These are phyloP conservation scores for Salvator merianae DNA, from an alignment of 2,113 vertebrate genomes.

Conservation along the genomic window DNA sequence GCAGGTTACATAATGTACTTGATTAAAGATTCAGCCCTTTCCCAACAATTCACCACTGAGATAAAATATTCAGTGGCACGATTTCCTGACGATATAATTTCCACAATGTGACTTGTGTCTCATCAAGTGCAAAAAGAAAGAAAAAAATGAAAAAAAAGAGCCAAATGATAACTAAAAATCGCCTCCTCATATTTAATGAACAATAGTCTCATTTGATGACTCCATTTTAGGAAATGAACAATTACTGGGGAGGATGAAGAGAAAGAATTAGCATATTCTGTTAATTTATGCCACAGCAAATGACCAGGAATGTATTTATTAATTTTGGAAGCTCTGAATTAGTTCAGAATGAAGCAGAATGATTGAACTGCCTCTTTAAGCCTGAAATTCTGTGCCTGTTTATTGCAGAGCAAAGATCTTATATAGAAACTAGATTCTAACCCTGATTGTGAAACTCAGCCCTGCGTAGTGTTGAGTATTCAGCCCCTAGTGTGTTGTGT, in stretches of 20 bases:
- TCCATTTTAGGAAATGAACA: slow-evolving; percentile 55
- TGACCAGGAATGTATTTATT: neutral
- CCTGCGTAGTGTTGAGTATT: no score
- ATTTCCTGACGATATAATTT: slow-evolving; percentile 69
- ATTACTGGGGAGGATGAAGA: slow-evolving; percentile 10
- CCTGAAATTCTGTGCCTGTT: neutral
- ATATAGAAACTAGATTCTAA: no score
- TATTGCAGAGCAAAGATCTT: no score
- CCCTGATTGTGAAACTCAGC: no score
- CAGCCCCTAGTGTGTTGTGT: no score
- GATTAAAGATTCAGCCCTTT: slow-evolving; percentile 65
- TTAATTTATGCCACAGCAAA: neutral
- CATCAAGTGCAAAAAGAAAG: slow-evolving; percentile 61
- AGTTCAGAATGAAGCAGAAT: slow-evolving; percentile 1
- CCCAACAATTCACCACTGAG: slow-evolving; percentile 58
- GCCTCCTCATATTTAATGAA: slow-evolving; percentile 59
- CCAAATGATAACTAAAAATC: slow-evolving; percentile 67
- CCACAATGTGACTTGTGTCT: slow-evolving; percentile 57
- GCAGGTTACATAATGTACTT: slow-evolving; percentile 49
- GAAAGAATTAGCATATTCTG: neutral
- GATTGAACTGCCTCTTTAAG: no score
- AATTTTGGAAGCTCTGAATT: neutral
- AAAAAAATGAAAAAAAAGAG: neutral
- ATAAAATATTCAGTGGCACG: slow-evolving; percentile 66
- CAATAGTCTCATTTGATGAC: slow-evolving; percentile 47